Base-by-base conservation (phyloP, 2,797 vertebrate species). In the Notolabrus celidotus region DNA sequence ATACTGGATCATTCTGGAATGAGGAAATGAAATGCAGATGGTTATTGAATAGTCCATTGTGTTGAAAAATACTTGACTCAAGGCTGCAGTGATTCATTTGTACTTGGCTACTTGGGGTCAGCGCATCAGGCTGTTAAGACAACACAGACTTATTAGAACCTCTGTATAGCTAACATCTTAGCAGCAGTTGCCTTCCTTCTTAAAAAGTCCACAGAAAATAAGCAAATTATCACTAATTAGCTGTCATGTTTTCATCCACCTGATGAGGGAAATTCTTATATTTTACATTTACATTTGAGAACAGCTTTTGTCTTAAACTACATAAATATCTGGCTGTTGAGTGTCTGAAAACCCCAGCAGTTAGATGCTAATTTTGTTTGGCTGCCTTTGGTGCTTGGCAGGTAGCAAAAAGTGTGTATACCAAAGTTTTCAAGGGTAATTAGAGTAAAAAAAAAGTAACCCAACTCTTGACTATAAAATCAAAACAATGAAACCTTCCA, bases 21-120 rank as follows among this genome's bases (percentile, higher is more conserved):
- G 65, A 49, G 54, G 46, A 74, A 74, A 80, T 20, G 19, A 70
- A 50, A 66, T 61, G 10, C 12, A 39, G 14, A 16, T 20, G 20
- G 61, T 14, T 45, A 27, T 9, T 49, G 23, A 53, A 25, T 2
- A 39, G 4, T 15, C 10, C 4, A 29, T 19, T 65, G 52, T 34
- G 19, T 56, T 25, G 14, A 67, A 56, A 47, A 14, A 52, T 2
- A 51, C 33, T 42, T 3, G 1, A 22, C 8, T 61, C 12, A 22
- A 53, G 29, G 15, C 17, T 47, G 50, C 45, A 46, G 36, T 52
- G 0, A 54, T 9, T 55, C 2, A 10, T n/a, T 36, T 56, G 42
- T 14, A 41, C 53, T 17, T 16, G 9, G n/a, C 15, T 4, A 39
- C 29, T 27, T 22, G 2, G 8, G 38, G 1, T 0, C 3, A 42